Evolutionary conservation across 2,113 vertebrate species (phyloP).

Genomic region (Carassius auratus): DNA sequence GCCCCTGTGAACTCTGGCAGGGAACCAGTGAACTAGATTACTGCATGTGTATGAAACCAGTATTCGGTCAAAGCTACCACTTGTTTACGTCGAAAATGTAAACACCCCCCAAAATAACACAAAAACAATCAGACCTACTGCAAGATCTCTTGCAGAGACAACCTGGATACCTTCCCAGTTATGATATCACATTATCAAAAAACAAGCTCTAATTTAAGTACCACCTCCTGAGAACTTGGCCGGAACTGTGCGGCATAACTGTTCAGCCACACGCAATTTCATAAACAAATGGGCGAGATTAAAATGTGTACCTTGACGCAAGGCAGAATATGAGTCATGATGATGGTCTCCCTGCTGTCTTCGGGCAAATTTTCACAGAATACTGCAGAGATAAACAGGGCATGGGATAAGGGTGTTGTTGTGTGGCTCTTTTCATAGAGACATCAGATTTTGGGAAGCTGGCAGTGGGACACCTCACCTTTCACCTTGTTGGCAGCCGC

Average conservation of each 20-base stretch:
- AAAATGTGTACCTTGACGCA: constrained; percentile 84
- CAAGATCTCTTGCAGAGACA: constrained; percentile 20
- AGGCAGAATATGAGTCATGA: constrained; percentile 90
- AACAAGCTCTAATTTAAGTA: constrained; percentile 16
- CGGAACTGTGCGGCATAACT: background rate
- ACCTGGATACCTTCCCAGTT: constrained; percentile 28
- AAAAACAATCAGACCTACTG: constrained; percentile 18
- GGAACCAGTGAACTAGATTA: background rate
- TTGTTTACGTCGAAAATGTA: background rate
- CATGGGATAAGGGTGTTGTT: constrained; percentile 4
- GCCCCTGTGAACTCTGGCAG: too few relatives aligned
- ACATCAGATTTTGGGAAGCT: background rate
- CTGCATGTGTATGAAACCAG: background rate
- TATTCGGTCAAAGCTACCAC: background rate
- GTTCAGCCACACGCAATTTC: constrained; percentile 26
- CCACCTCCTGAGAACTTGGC: constrained; percentile 21
- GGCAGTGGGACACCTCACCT: constrained; percentile 71
- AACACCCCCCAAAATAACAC: constrained; percentile 13
- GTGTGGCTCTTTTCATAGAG: background rate
- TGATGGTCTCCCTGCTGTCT: constrained; percentile 86
- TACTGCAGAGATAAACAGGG: constrained; percentile 70
- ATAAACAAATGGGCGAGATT: constrained; percentile 10
- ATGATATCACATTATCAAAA: constrained; percentile 33
- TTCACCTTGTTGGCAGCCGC: constrained; percentile 90
- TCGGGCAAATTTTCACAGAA: constrained; percentile 89